A percentile compares a stretch with the other conserved stretches of the same genome.
Conservation (phyloP, 2,797 vertebrate species). For the Gymnoscopelus microlampas region DNA sequence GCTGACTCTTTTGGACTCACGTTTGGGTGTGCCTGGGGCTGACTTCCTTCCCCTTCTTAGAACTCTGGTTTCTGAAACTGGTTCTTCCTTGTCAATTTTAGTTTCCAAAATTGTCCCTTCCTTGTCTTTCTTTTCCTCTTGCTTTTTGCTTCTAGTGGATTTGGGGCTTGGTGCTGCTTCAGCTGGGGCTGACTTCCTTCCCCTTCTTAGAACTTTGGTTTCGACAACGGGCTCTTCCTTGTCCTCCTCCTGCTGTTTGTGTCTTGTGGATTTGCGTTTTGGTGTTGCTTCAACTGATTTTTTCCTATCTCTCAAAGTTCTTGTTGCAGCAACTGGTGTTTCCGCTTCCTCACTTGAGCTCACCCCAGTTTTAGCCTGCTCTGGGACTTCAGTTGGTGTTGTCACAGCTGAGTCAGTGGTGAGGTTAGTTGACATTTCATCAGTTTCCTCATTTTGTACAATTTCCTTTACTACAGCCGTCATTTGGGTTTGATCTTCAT, state of each 20-base stretch:
- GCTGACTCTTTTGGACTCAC: background rate
- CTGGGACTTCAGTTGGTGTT: no score
- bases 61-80: background rate
- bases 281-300: slow-evolving; percentile 13
- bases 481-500: background rate
- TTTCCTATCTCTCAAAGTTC: slow-evolving; percentile 12
- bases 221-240: background rate
- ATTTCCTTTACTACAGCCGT: background rate
- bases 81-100: background rate
- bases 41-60: slow-evolving; percentile 10
- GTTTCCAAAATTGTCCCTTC: background rate
- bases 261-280: background rate
- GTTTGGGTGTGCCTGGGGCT: slow-evolving; percentile 1
- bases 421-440: no score
- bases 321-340: slow-evolving; percentile 8
- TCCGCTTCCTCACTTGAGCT: background rate
- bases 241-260: slow-evolving; percentile 4
- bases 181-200: no score
- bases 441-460: background rate
- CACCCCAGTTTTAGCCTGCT: background rate
- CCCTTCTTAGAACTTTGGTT: no score
- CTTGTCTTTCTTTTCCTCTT: slow-evolving; percentile 8
- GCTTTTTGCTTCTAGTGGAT: slow-evolving; percentile 62
- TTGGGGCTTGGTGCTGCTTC: no score
- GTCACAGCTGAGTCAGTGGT: no score